Conservation (phyloP, 2,797 vertebrate species). For the Gallirallus australis region DNA sequence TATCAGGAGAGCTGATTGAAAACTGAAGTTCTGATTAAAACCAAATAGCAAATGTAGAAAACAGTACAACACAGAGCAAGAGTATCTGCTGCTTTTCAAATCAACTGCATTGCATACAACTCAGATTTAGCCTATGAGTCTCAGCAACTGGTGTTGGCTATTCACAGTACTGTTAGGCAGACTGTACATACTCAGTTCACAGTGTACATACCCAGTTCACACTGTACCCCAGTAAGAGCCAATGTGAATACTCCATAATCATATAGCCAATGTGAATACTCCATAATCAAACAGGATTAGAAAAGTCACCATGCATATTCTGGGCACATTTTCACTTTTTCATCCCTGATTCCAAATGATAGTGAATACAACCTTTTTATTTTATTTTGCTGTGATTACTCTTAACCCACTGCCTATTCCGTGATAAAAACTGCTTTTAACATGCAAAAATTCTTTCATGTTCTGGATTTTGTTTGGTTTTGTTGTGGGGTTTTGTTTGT, state of each 20-base stretch:
- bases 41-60: neutral
- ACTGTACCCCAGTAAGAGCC: neutral
- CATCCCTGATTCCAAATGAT: neutral
- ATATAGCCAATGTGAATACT: neutral
- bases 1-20: slow-evolving; percentile 5
- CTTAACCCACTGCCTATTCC: neutral
- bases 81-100: neutral
- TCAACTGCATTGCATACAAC: neutral
- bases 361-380: neutral
- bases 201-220: neutral
- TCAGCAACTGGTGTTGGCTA: neutral
- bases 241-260: neutral
- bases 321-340: neutral
- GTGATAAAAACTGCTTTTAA: neutral
- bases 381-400: neutral
- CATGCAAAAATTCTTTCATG: slow-evolving; percentile 1
- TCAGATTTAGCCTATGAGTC: neutral
- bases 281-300: neutral
- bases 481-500: neutral
- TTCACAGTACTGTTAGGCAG: neutral
- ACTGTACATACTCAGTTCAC: neutral
- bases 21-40: slow-evolving; percentile 7
- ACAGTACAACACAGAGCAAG: neutral
- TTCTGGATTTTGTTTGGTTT: neutral
- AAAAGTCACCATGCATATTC: neutral